Evolutionary conservation across 2,888 invertebrate genomes (phyloP), one percentile per base, ranked within the genome.

Genomic region (Tipula helvola): DNA sequence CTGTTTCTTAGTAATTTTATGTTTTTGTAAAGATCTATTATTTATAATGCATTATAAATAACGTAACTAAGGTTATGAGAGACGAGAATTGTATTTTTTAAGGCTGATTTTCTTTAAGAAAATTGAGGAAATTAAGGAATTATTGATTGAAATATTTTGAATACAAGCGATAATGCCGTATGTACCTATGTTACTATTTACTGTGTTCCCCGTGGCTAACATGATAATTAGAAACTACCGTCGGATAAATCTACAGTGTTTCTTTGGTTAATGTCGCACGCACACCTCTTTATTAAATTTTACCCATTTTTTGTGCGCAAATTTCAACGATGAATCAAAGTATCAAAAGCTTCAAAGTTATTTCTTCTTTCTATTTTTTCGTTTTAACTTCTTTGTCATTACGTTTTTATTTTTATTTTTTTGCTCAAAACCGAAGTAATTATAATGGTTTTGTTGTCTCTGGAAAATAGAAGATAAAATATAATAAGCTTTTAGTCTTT

Each of bases 281-380:
- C 28, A 8, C 71, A 71, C 18, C 28, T 10, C 28, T 71, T 71
- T 18, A 71, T 71, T 71, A 71, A 71, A 10, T 71, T 28, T 10
- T 10, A 2, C 71, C 28, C 28, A 71, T 18, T 3, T 10, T 3
- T 39, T 2, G 10, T 71, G 71, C 28, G 10, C 71, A 71, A 28
- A 28, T 71, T 71, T 71, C 71, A 71, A 71, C 71, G 71, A 71
- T 71, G 28, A 71, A 71, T 71, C 71, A 71, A 71, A 71, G 71
- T 71, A 71, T 71, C 71, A 71, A 71, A 71, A 71, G 71, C 71
- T 71, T 71, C 71, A 71, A 71, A 71, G 71, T 71, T 71, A 71
- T 71, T 71, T 71, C 52, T 52, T 71, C 18, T 28, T 71, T 8
- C n/a, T 52, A 4, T 44, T 52, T 52, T 3, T 18, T 12, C 39